Percentiles rank a stretch among this genome's conserved stretches.
These are phyloP conservation scores for Pterostichus niger DNA, from an alignment of 2,888 invertebrate genomes.

Conservation along the genomic window DNA sequence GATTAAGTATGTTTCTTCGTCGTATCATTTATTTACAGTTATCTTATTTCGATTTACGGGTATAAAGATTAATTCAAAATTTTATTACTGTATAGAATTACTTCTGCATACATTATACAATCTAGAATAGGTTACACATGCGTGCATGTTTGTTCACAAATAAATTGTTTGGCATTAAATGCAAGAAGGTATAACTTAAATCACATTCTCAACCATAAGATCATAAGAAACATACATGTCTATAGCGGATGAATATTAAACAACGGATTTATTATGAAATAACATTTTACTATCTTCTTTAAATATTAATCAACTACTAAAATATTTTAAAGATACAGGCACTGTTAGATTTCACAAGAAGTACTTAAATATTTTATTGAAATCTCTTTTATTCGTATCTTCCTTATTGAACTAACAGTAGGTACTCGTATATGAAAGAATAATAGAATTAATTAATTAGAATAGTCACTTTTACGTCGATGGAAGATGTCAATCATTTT, in stretches of 20 bases:
- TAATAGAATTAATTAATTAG: too few relatives aligned
- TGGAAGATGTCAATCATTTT: too few relatives aligned
- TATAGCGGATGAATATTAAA: not conserved
- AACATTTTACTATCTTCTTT: constrained; percentile 31
- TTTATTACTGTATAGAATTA: constrained; percentile 25
- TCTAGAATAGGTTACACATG: constrained; percentile 4
- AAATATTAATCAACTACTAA: not conserved
- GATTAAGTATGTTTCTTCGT: not conserved
- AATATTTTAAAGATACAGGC: too few relatives aligned
- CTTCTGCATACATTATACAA: not conserved
- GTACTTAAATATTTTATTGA: too few relatives aligned
- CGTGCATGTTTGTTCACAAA: not conserved
- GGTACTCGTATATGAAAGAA: too few relatives aligned
- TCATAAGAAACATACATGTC: not conserved
- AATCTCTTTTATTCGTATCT: too few relatives aligned
- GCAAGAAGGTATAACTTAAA: not conserved
- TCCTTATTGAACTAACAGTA: too few relatives aligned
- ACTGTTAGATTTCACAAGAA: too few relatives aligned
- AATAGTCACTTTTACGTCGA: too few relatives aligned
- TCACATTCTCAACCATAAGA: not conserved
- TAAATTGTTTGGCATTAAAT: constrained; percentile 8
- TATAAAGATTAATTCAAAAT: not conserved
- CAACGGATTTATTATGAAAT: constrained; percentile 10
- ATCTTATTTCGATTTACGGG: constrained; percentile 1
- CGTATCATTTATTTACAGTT: constrained; percentile 22